phyloP scores from a whole-genome alignment of 1,140 invertebrate species.

The Semibalanus balanoides region DNA sequence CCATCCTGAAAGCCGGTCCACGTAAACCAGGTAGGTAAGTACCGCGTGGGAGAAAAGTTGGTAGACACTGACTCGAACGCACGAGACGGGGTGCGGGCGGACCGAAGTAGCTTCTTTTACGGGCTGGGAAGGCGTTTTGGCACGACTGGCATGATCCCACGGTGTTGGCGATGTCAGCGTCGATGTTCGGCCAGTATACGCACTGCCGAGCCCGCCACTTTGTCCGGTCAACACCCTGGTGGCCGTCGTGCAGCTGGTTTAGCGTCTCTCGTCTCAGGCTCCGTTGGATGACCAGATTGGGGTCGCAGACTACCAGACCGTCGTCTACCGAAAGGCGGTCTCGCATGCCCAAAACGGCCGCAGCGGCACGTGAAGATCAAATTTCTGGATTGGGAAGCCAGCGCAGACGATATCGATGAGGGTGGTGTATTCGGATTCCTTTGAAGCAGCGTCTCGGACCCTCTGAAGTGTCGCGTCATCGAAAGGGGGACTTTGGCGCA shows the following conservation, averaged over 20 bases:
- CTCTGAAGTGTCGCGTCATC: background rate
- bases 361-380: background rate
- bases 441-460: background rate
- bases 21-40: too few relatives aligned
- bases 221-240: slow-evolving; percentile 4
- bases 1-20: too few relatives aligned
- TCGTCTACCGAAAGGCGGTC: too few relatives aligned
- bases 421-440: too few relatives aligned
- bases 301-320: background rate
- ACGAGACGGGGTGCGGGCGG: background rate
- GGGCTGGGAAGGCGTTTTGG: slow-evolving; percentile 1
- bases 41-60: too few relatives aligned
- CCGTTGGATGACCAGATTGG: background rate
- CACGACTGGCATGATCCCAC: background rate
- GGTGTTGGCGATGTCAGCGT: slow-evolving; percentile 1
- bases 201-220: background rate
- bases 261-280: background rate
- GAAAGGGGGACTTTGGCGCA: too few relatives aligned
- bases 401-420: too few relatives aligned
- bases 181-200: slow-evolving; percentile 4
- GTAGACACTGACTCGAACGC: too few relatives aligned
- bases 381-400: background rate
- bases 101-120: background rate
- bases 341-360: too few relatives aligned
- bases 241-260: slow-evolving; percentile 4